Evolutionary conservation across 2,113 vertebrate species (phyloP), one percentile per base, ranked within the genome.

Genomic region (Ellobius talpinus): DNA sequence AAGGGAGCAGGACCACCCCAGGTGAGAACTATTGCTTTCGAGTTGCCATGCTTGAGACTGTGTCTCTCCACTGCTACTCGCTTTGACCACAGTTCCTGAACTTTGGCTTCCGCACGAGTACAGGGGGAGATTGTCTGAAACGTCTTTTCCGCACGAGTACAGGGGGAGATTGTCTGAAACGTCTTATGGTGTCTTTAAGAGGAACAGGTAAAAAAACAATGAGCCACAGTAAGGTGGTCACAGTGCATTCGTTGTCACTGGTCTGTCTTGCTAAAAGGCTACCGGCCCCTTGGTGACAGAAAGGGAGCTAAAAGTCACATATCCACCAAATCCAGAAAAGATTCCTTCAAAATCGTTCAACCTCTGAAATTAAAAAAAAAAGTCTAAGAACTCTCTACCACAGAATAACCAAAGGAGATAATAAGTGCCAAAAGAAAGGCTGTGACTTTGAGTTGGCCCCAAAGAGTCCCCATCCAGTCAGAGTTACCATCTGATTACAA

Each of bases 161-260:
- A 66, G 16, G 3, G 12, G 42, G 29, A 36, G 9, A 61, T 45
- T 39, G 45, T 45, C n/a, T 73, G 3, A 45, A 36, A 26, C 0
- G 1, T 39, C 58, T 36, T 19, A 5, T 26, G 16, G 21, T 5
- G 17, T 55, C 26, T 16, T 39, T 45, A 86, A 4, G 3, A 76
- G 10, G n/a, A 63, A 68, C 39, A 70, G 33, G 68, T 16, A 42
- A 90, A 47, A 8, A 16, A 42, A 82, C 16, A 16, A 52, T 39
- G 2, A 5, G 73, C 13, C 24, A 65, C 0, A 7, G 55, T 8
- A 39, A 93, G 68, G 24, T 61, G 50, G 82, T 85, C 26, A 8
- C 47, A 24, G n/a, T 0, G 11, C 0, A 63, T 36, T 5, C 1
- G 12, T 77, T 65, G 63, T 23, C 70, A 47, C 31, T 58, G 11